phyloP scores from a whole-genome alignment of 2,113 vertebrate species.

The Patagioenas fasciata region DNA sequence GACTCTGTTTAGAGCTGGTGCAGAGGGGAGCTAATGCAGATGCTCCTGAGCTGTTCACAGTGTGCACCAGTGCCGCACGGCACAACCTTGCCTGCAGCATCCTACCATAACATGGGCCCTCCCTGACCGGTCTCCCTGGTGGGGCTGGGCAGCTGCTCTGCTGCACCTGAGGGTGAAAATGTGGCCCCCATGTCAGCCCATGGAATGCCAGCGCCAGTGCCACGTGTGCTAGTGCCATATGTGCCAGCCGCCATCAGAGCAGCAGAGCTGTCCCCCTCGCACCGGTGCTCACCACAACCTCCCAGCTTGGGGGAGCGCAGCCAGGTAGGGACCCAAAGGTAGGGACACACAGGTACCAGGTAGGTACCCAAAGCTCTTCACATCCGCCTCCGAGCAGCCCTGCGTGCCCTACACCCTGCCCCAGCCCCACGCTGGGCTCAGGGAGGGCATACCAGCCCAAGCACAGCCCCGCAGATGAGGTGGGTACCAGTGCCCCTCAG shows the following conservation, averaged over 20 bases:
- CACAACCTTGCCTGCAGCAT: background rate
- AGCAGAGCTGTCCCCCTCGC: rapidly evolving
- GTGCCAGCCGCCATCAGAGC: background rate
- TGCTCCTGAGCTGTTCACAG: background rate
- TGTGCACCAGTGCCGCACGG: background rate
- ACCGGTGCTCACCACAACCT: rapidly evolving
- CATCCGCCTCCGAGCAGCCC: background rate
- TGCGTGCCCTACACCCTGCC: background rate
- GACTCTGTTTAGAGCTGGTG: background rate
- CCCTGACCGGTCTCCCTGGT: background rate
- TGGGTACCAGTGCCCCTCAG: background rate
- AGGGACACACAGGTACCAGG: too few species aligned
- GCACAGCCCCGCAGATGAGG: rapidly evolving
- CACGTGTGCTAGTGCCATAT: background rate
- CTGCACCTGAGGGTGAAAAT: rapidly evolving
- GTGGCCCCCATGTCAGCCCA: background rate
- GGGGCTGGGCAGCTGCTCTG: background rate
- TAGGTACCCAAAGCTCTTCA: background rate
- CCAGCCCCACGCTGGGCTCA: background rate
- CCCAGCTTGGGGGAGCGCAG: background rate
- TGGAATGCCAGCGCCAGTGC: background rate
- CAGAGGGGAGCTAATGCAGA: rapidly evolving
- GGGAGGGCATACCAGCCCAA: background rate
- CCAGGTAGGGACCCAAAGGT: background rate
- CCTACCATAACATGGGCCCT: rapidly evolving